Conservation (phyloP, 2,113 vertebrate species). For the Alosa alosa region DNA sequence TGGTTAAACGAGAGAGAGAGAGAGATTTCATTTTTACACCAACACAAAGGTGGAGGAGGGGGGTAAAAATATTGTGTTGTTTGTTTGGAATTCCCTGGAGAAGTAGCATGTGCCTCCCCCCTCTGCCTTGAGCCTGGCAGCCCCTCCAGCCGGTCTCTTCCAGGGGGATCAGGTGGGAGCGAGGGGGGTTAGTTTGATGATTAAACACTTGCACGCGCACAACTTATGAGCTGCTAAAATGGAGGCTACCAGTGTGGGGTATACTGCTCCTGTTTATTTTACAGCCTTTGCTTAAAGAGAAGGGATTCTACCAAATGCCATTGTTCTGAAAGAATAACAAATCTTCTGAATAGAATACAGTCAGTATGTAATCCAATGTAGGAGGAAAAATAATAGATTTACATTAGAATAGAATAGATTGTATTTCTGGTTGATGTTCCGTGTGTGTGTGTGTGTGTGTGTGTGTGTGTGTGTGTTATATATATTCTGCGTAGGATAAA, state of each 20-base stretch:
- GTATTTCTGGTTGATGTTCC: neutral
- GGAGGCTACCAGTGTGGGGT: constrained; percentile 30
- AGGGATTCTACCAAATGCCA: constrained; percentile 16
- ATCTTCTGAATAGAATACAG: too few species aligned
- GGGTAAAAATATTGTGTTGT: neutral
- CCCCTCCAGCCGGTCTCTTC: constrained; percentile 19
- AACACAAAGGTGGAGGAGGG: constrained; percentile 15
- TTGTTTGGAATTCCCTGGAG: neutral
- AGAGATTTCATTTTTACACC: neutral
- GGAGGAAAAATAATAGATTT: too few species aligned
- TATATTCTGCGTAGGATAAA: neutral
- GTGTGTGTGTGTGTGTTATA: neutral
- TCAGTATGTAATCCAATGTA: too few species aligned
- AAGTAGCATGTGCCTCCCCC: neutral
- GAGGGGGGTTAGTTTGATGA: neutral
- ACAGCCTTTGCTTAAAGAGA: constrained; percentile 39
- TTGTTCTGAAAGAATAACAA: too few species aligned
- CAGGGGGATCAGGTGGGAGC: constrained; percentile 11
- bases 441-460: neutral
- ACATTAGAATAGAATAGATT: too few species aligned
- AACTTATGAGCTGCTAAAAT: constrained; percentile 31
- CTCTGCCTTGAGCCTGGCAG: neutral
- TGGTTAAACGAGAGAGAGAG: neutral
- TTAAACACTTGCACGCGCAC: constrained; percentile 8
- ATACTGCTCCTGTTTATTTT: constrained; percentile 39